These are phyloP conservation scores for Cephus rjabovi DNA, from an alignment of 2,888 invertebrate species.

Conservation along the genomic window DNA sequence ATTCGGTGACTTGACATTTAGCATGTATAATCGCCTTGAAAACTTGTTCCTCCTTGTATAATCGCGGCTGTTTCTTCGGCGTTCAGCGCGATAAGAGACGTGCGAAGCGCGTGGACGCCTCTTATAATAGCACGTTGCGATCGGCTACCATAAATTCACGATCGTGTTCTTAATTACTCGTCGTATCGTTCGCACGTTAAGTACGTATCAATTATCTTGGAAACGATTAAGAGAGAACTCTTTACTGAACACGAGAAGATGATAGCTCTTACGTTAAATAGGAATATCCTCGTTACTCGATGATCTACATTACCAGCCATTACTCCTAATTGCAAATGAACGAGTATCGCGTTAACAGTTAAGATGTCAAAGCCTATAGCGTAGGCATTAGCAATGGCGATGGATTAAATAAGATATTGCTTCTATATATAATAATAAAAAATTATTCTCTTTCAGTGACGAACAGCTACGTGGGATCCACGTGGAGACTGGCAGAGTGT, in stretches of 20 bases:
- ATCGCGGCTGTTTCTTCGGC: neutral
- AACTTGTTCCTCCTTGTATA: neutral
- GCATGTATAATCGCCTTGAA: neutral
- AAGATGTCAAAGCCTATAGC: neutral
- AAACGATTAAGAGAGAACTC: slow-evolving; percentile 34
- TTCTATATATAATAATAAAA: neutral
- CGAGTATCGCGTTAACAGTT: neutral
- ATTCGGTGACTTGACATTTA: neutral
- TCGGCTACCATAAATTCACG: slow-evolving; percentile 36
- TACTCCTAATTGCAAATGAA: slow-evolving; percentile 41
- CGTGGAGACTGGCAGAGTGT: neutral
- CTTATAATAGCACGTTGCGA: neutral
- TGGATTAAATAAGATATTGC: neutral
- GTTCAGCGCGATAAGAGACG: neutral
- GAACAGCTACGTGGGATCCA: neutral
- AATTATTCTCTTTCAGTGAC: neutral
- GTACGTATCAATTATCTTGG: slow-evolving; percentile 49
- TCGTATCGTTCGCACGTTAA: slow-evolving; percentile 39
- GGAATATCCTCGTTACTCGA: slow-evolving; percentile 34
- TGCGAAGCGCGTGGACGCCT: neutral
- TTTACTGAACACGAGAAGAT: slow-evolving; percentile 41
- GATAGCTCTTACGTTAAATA: slow-evolving; percentile 45
- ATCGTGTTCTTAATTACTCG: slow-evolving; percentile 46
- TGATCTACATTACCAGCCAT: slow-evolving; percentile 24
- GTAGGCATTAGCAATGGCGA: neutral